phyloP scores from a whole-genome alignment of 2,113 vertebrate species.

The Caloenas nicobarica region DNA sequence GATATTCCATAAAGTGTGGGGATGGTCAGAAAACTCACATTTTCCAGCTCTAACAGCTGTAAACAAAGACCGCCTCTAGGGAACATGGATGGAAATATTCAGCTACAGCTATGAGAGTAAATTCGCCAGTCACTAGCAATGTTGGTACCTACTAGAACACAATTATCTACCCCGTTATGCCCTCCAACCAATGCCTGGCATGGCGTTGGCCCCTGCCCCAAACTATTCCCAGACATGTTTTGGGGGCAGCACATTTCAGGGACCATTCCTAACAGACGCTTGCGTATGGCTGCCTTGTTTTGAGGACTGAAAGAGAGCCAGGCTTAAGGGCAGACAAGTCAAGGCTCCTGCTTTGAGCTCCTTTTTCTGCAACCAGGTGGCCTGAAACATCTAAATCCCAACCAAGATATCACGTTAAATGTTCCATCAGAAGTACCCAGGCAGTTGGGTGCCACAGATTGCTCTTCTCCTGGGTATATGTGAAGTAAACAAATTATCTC shows the following conservation, averaged over 20 bases:
- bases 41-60: conserved; percentile 18
- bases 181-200: not conserved
- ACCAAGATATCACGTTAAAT: not conserved
- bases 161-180: not conserved
- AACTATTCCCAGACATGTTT: not conserved
- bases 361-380: not conserved
- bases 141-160: not conserved
- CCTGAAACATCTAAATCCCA: not conserved
- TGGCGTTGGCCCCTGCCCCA: not conserved
- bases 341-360: not conserved
- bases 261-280: not conserved
- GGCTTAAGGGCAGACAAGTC: not conserved
- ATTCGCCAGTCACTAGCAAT: not conserved
- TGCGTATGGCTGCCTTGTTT: not conserved
- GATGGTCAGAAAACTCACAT: conserved; percentile 23
- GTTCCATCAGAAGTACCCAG: not conserved
- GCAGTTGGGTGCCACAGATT: not conserved
- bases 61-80: not conserved
- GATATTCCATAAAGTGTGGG: not conserved
- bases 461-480: not conserved
- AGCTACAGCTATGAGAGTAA: not conserved
- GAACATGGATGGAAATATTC: conserved; percentile 2
- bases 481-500: not conserved
- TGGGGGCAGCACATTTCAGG: not conserved
- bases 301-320: not conserved